Base-by-base conservation (phyloP, 1,140 invertebrate species). In the Anastatus disparis region DNA sequence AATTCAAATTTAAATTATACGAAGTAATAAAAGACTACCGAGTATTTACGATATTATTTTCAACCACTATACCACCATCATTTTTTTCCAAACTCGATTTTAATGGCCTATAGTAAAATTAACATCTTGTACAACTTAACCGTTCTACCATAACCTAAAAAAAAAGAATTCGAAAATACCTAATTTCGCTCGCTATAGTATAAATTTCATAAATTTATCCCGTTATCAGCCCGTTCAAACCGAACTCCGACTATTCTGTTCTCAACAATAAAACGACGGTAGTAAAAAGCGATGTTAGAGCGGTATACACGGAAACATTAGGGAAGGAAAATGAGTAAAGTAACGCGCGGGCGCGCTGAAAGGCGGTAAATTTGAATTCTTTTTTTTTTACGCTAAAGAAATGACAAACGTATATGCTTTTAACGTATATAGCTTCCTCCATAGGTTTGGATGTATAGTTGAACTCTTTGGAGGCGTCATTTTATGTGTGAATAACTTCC, bases 401-500 rank as follows among this genome's bases (percentile, higher is more conserved):
- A 44, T 68, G 44, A 68, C 65, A 50, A 50, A 59, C 55, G 42
- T 46, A 20, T 13, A 38, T 6, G 17, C 52, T 17, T 27, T 12
- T 55, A 9, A 22, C 64, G 50, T n/a, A 64, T 58, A 56, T 9
- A 2, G 29, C 26, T 3, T 27, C 27, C 38, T 17, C 35, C n/a
- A n/a, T n/a, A n/a, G 42, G 58, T 63, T 62, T 38, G 44, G 64
- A 40, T 35, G 10, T 35, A 35, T 68, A 72, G 52, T 50, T 68
- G 65, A 67, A 62, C 64, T n/a, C n/a, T 68, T 74, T 63, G 77
- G 76, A 73, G 74, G 75, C 74, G 75, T 79, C 78, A 78, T 79
- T n/a, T n/a, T 82, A 79, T 74, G 76, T 75, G 75, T 75, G 67
- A 80, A 79, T 76, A 77, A 78, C 78, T 76, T 76, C 68, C 74